phyloP scores from a whole-genome alignment of 2,797 vertebrate species.

The Chaenodraco wilsoni region DNA sequence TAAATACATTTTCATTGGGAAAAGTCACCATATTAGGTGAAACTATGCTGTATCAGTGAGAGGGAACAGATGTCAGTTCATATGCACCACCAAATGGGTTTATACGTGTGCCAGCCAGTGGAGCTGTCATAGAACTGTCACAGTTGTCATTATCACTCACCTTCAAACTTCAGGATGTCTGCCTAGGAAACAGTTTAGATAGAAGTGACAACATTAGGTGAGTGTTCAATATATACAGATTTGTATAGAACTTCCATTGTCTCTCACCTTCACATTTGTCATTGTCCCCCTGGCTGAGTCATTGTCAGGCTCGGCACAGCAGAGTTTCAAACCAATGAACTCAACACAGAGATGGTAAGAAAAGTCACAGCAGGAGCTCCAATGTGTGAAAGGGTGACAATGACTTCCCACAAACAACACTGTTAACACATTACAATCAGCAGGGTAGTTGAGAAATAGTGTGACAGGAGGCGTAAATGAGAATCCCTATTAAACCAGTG shows the following conservation, averaged over 20 bases:
- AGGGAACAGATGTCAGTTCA: constrained; percentile 39
- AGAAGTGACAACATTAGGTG: constrained; percentile 35
- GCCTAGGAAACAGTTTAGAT: constrained; percentile 48
- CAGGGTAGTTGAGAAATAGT: constrained; percentile 40
- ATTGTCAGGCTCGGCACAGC: background rate
- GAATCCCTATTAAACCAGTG: constrained; percentile 36
- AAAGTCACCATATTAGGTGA: constrained; percentile 1
- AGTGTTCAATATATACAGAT: constrained; percentile 36
- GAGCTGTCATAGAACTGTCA: constrained; percentile 36
- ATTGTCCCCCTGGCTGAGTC: constrained; percentile 34
- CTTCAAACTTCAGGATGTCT: constrained; percentile 46
- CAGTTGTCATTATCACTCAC: constrained; percentile 56
- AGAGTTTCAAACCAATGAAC: constrained; percentile 25
- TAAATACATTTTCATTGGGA: constrained; percentile 1
- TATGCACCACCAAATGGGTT: constrained; percentile 32
- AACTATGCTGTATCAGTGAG: constrained; percentile 4
- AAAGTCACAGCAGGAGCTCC: constrained; percentile 51
- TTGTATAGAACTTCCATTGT: constrained; percentile 46
- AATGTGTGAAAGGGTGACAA: constrained; percentile 49
- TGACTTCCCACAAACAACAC: constrained; percentile 55
- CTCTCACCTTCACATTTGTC: constrained; percentile 58
- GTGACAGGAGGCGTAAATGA: constrained; percentile 68
- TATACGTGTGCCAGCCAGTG: constrained; percentile 25
- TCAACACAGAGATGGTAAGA: constrained; percentile 21
- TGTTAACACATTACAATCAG: constrained; percentile 54